Evolutionary conservation across 2,797 vertebrate genomes (phyloP), one percentile per base, ranked within the genome.

Genomic region (Myotis pilosus): DNA sequence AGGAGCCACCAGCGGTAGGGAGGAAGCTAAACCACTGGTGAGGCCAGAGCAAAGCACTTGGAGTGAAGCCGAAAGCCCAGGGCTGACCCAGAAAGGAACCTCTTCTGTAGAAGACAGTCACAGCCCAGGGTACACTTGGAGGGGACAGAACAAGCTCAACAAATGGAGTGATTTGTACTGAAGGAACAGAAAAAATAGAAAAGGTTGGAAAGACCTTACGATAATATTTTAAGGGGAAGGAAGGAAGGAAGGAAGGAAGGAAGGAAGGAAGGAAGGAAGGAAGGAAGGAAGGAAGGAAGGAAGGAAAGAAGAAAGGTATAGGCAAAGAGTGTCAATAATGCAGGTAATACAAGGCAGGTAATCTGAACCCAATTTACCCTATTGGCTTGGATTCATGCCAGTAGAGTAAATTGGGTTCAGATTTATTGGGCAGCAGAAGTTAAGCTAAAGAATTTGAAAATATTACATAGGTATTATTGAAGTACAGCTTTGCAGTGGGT

Each of bases 361-460:
- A 62, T 30, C 60, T 30, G 60, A 62, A 62, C 60, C 60, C 12
- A 62, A 62, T 62, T 62, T 62, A 62, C 60, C 2, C 60, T 62
- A 30, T 30, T 30, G 60, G 60, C 16, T 17, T n/a, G 55, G 22
- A 95, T 33, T 87, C 57, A 64, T 6, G 16, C 53, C 49, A 22
- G 89, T 8, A 57, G 55, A 9, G 49, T 90, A 25, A 44, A 87
- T 2, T 84, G 20, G 72, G 76, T 57, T 84, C 47, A 78, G 16
- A 57, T 93, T 79, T 79, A 69, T 49, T 13, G 36, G 38, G 12
- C 36, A 2, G 38, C 38, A 85, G 49, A 72, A 92, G 57, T 72
- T 87, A 91, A 96, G 49, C 62, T 90, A 62, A 89, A 84, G 41
- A 82, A 25, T 93, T 92, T 62, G 44, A 88, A 95, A 92, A 92